Evolutionary conservation across 2,113 vertebrate genomes (phyloP).

Genomic region (Rhinolophus ferrumequinum): DNA sequence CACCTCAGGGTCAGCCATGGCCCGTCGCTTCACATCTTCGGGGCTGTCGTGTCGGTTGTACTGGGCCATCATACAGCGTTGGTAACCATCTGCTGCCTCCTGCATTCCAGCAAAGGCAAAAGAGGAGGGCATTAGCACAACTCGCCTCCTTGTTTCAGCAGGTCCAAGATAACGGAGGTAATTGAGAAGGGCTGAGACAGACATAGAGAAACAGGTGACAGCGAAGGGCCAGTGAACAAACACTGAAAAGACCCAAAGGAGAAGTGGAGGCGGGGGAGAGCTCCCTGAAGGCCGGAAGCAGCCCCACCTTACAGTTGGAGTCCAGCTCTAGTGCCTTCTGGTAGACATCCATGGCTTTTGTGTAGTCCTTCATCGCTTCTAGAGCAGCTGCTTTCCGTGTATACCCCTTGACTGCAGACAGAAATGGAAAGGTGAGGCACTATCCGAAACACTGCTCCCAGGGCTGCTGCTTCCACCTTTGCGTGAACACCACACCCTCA

Average conservation of each 20-base stretch:
- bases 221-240: accelerated
- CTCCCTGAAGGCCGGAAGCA: neutral
- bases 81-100: constrained; percentile 93
- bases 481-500: too few relatives aligned
- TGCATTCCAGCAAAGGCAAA: constrained; percentile 56
- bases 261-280: neutral
- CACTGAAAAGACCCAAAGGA: neutral
- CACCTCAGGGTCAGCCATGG: constrained; percentile 95
- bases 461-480: too few relatives aligned
- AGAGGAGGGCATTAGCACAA: accelerated
- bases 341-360: constrained; percentile 94
- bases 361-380: constrained; percentile 96
- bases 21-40: constrained; percentile 94
- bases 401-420: constrained; percentile 92
- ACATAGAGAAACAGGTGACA: neutral
- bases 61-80: constrained; percentile 93
- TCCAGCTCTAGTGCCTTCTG: constrained; percentile 95
- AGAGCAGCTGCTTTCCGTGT: constrained; percentile 93
- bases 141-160: neutral
- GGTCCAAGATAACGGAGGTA: neutral
- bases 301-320: constrained; percentile 90
- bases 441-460: accelerated
- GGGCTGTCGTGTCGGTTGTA: constrained; percentile 92
- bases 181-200: neutral
- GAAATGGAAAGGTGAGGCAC: neutral